Evolutionary conservation across 1,140 invertebrate genomes (phyloP), one percentile per base, ranked within the genome.

Genomic region (Heliconius congener): DNA sequence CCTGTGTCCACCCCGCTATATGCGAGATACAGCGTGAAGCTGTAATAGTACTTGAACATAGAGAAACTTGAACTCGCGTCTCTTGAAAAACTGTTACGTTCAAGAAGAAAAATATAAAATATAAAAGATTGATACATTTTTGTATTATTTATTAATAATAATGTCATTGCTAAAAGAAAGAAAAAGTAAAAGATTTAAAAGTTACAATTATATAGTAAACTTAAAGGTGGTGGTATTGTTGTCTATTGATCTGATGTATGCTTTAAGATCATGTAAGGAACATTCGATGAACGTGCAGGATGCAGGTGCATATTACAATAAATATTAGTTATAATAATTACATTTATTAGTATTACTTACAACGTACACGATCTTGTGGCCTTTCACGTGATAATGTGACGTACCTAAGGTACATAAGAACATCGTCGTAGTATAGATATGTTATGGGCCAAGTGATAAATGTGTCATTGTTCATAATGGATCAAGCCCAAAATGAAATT

Each of bases 271-370:
- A 30, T 16, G 11, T 66, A 27, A 66, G 23, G 23, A 23, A 57
- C 55, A 66, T 66, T 66, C 60, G 2, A 3, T 30, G 11, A 66
- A 66, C 60, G 60, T 66, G 11, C 19, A 23, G 57, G n/a, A n/a
- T 27, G n/a, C 18, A 23, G 57, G 57, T 23, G 57, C 57, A 66
- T 27, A 30, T 23, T 66, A 27, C 27, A 27, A 2, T n/a, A 60
- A 60, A 60, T 23, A 60, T 66, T 66, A 66, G 11, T 66, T n/a
- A n/a, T 66, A 8, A 27, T 27, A 30, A 27, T 66, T 66, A 66
- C n/a, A 66, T 27, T 16, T 66, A 27, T 66, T 27, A 66, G 60
- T 66, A 66, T 66, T 66, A 66, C 27, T 66, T 66, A 66, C 23
- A 13, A 16, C 11, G 23, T 30, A 66, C 27, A 66, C 60, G 60